Evolutionary conservation across 2,797 vertebrate species (phyloP).

Genomic region (Rhyacichthys aspro): DNA sequence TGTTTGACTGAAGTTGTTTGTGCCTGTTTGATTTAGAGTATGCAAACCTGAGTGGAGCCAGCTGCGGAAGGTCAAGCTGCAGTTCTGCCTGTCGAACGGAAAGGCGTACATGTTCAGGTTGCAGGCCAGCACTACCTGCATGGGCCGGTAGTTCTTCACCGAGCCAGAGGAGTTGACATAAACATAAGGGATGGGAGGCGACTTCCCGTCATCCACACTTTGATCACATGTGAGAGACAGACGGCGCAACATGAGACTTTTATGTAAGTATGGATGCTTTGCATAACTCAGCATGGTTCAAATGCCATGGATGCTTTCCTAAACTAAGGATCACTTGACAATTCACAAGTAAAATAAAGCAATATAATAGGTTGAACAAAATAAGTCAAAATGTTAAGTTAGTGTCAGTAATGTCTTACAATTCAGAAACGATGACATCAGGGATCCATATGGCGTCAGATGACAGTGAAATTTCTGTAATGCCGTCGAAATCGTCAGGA

Average conservation of each 20-base stretch:
- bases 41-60: conserved; percentile 86
- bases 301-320: background rate
- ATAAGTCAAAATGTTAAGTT: background rate
- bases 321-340: too few species aligned
- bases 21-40: background rate
- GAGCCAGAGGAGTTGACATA: conserved; percentile 87
- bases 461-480: conserved; percentile 86
- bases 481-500: conserved; percentile 86
- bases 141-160: conserved; percentile 85
- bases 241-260: background rate
- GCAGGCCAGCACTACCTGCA: conserved; percentile 86
- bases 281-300: background rate
- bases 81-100: conserved; percentile 90
- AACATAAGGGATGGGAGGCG: conserved; percentile 82
- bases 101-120: conserved; percentile 86
- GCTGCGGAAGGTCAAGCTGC: conserved; percentile 88
- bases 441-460: conserved; percentile 88
- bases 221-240: conserved; percentile 14
- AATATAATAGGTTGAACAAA: too few species aligned
- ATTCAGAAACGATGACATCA: conserved; percentile 87
- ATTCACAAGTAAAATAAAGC: too few species aligned
- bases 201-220: conserved; percentile 83
- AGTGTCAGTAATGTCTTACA: conserved; percentile 68
- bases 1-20: too few species aligned
- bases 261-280: background rate